Base-by-base conservation (phyloP, 1,140 invertebrate genomes). In the Monochamus saltuarius region DNA sequence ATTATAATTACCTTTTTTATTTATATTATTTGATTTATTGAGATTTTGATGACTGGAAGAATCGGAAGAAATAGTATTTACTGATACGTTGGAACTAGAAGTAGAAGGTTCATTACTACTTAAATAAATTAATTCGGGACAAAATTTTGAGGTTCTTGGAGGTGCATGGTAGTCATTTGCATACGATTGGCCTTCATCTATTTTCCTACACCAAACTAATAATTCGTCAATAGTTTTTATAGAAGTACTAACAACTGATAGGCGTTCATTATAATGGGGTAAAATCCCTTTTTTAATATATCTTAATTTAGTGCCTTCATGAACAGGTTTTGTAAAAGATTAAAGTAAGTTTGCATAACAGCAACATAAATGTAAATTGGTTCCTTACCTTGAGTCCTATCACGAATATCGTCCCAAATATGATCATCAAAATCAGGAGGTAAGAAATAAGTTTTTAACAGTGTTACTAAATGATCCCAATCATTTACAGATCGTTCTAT, bases 331-430 rank as follows among this genome's bases (percentile, higher is more conserved):
- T 34, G 2, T 34, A 74, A 34, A 7, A 65, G 51, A 6, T 67
- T 66, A 45, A 73, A 73, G 16, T 69, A 39, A 11, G 65, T 65
- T 19, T 36, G 11, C 69, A 74, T 70, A 8, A 73, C 62, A 1
- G 73, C 59, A 11, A 74, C 29, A 62, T 71, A 74, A 45, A 74
- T 58, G 0, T 49, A 54, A 8, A 74, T 71, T 40, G 66, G 64
- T 47, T 74, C 70, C 52, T 69, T 61, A 0, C 71, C 71, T 50
- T 74, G 71, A 11, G 73, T 69, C 4, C 73, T 35, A 9, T 56
- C 42, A 9, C 66, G 39, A 36, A 73, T 73, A 61, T 74, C 71
- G 1, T 66, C 34, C 3, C 59, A 17, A 6, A 74, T 22, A 4
- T 67, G 37, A 22, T 71, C 70, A 54, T 73, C 71, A 49, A 66